Conservation (phyloP, 2,888 invertebrate genomes). For the Megamerina dolium region DNA sequence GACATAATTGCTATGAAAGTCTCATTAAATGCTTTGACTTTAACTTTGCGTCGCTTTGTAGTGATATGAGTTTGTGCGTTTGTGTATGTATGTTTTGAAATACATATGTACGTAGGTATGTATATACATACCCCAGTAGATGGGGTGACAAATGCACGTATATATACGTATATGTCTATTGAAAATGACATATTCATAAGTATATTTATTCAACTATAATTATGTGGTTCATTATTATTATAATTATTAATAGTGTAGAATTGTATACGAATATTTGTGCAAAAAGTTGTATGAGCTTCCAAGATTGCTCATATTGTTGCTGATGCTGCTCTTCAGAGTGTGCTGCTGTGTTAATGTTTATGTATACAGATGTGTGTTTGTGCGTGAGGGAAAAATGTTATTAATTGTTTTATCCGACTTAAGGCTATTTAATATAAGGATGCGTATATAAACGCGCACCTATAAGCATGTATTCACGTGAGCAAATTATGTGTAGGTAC, state of each 20-base stretch:
- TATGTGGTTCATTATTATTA: too few relatives aligned
- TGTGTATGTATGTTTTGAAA: background rate
- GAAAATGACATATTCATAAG: background rate
- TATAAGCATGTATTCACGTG: too few relatives aligned
- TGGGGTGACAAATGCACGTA: background rate
- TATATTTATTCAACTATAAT: background rate
- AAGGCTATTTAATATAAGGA: background rate
- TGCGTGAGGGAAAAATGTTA: background rate
- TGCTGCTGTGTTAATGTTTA: background rate
- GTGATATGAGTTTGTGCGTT: background rate
- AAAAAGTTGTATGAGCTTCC: too few relatives aligned
- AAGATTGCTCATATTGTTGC: background rate
- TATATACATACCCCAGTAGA: background rate
- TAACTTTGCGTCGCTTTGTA: background rate
- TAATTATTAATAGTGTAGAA: too few relatives aligned
- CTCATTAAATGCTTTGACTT: constrained; percentile 15
- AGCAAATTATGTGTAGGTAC: too few relatives aligned
- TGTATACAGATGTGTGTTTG: background rate
- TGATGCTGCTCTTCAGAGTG: background rate
- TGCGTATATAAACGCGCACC: too few relatives aligned
- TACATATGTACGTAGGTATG: background rate
- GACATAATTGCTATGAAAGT: constrained; percentile 13
- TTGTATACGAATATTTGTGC: too few relatives aligned
- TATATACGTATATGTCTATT: background rate
- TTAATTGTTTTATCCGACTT: background rate